phyloP scores from a whole-genome alignment of 2,888 invertebrate genomes.

The Molorchus minor region DNA sequence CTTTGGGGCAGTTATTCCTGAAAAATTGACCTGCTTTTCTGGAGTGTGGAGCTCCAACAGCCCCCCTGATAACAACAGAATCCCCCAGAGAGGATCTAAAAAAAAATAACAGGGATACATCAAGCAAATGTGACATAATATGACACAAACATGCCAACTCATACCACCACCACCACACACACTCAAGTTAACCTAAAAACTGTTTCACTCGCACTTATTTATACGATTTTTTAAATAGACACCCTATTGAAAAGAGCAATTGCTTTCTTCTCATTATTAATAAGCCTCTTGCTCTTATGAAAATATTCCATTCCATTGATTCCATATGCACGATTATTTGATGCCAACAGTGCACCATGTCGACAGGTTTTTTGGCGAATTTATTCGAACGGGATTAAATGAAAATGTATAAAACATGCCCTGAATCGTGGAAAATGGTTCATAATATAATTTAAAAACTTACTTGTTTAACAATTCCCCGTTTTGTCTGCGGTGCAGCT shows the following conservation, averaged over 20 bases:
- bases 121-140: slow-evolving; percentile 20
- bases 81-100: slow-evolving; percentile 95
- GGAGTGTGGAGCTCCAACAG: slow-evolving; percentile 90
- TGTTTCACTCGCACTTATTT: slow-evolving; percentile 8
- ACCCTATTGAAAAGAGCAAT: not conserved
- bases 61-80: slow-evolving; percentile 89
- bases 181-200: slow-evolving; percentile 38
- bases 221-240: not conserved
- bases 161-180: no score
- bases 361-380: not conserved
- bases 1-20: slow-evolving; percentile 92
- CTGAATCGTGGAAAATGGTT: not conserved
- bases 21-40: slow-evolving; percentile 90
- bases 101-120: slow-evolving; percentile 38
- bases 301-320: slow-evolving; percentile 3
- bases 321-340: slow-evolving; percentile 17
- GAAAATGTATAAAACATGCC: not conserved
- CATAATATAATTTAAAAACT: slow-evolving; percentile 42
- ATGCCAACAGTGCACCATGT: slow-evolving; percentile 57
- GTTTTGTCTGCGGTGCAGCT: slow-evolving; percentile 59
- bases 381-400: not conserved
- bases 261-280: not conserved
- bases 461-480: slow-evolving; percentile 72
- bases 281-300: no score
- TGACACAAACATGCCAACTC: slow-evolving; percentile 51